Evolutionary conservation across 2,797 vertebrate genomes (phyloP), one percentile per base, ranked within the genome.

Genomic region (Typhlichthys eigenmanni): DNA sequence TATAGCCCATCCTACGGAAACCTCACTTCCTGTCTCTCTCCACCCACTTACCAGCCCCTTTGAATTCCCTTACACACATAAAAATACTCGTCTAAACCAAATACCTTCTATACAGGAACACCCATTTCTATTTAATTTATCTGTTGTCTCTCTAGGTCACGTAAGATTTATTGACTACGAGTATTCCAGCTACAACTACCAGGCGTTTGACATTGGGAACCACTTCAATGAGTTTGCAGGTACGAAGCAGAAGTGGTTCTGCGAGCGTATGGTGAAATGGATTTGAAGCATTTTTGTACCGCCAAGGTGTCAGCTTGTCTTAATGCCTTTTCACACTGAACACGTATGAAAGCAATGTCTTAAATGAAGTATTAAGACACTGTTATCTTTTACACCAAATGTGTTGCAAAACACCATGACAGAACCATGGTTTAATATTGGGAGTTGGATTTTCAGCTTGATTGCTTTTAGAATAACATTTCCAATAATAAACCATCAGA

Each of bases 211-310:
- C 89, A 99, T 99, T 0, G 96, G 96, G 38, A 98, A 98, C 88
- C 97, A 98, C 87, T 99, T 99, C 79, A 99, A 99, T 1, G 97
- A 99, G 80, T 99, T 99, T 80, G 96, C 97, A 83, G 97, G 97
- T 98, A 75, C 88, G 93, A 64, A 10, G 16, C 34, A 1, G 16
- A 13, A 38, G 34, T 38, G 34, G 34, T 38, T 38, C 34, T 10
- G 17, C 13, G n/a, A 9, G 17, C 49, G 17, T 8, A 51, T 17
- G 24, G 6, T 58, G 6, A 51, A 29, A 29, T 29, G 24, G 24
- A 29, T 29, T 29, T 29, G 24, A 24, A 24, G 24, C 24, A 24
- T 24, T 24, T 2, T 24, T 24, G 1, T 2, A 38, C 34, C 7
- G 34, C 34, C 34, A 38, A 38, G 8, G 34, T 38, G 34, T 38